Evolutionary conservation across 2,797 vertebrate genomes (phyloP), one percentile per base, ranked within the genome.

Genomic region (Malurus splendens): DNA sequence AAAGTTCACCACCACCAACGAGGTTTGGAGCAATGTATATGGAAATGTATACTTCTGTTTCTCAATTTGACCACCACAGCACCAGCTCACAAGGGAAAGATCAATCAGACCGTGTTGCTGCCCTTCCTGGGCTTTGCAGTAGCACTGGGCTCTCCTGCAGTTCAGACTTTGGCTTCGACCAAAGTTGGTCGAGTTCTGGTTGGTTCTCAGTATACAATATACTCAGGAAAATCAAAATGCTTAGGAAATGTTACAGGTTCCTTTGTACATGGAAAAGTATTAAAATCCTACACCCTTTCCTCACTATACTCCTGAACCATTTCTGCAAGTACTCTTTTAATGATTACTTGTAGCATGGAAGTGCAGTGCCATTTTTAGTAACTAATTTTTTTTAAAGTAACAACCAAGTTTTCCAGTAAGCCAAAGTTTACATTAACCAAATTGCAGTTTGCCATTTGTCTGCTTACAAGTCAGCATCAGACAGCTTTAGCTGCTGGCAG

Each of bases 1-100:
- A 3, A 44, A 64, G 41, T 44, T 74, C 50, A n/a, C 27, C 50
- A 30, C 6, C 45, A 50, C 4, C 30, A 52, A 1, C 0, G 2
- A 75, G 41, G 47, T 24, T 19, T 72, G 45, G 20, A 71, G 42
- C 57, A 67, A 60, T 5, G 3, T 9, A 12, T 3, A 51, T 2
- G 6, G 36, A 36, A 42, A 77, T 48, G 18, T 16, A 22, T n/a
- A 61, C 25, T 36, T n/a, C n/a, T 9, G 0, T 16, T 42, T 52
- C 44, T 44, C 59, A 50, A 9, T 52, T 52, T 42, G 48, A 52
- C 18, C 24, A 57, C 10, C 4, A 4, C 36, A 54, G 32, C 47
- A 39, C 22, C 47, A 67, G 60, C 60, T 57, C 4, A 0, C 2
- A 20, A 77, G 45, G 36, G 47, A 75, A 86, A 71, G 30, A 55